Evolutionary conservation across 1,140 invertebrate species (phyloP), one percentile per base, ranked within the genome.

Genomic region (Leucophenga varia): DNA sequence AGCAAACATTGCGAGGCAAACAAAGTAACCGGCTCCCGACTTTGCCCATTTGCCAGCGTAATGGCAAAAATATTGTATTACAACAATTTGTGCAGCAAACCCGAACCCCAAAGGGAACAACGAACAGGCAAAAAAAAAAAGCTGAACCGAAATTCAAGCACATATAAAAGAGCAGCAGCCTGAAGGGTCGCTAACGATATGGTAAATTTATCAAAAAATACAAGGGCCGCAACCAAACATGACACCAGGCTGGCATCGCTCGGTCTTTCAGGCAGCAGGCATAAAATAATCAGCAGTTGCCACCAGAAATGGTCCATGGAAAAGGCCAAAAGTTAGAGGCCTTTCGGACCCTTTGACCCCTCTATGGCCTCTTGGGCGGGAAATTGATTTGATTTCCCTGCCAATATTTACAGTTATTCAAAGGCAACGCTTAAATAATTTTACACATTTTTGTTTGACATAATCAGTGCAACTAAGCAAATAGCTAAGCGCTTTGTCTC

Each of bases 11-110:
- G 58, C 47, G 44, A 47, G 47, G 54, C 58, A 65, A 61, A 59
- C 59, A 61, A 52, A 57, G 46, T 56, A 50, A 55, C 47, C 48
- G 55, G 49, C 56, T 47, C 43, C 4, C 32, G n/a, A 4, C 4
- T 35, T 59, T 59, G 56, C 34, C 59, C 58, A 61, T 61, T 61
- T 61, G 58, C 31, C 52, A 39, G 30, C 53, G 59, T 67, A 67
- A 67, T 67, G 63, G 63, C 54, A 41, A 67, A 67, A 67, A 67
- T 67, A 67, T 65, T 67, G 61, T 65, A 65, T 65, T 65, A 65
- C 61, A 65, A 67, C 63, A 65, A 65, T 53, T 57, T 59, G 49
- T 58, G 46, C 51, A 55, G 48, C 56, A 38, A 49, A 41, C 46
- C 35, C 31, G 32, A 55, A 37, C 44, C 16, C 48, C 21, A 40